These are phyloP conservation scores for Oreochromis aureus DNA, from an alignment of 2,113 vertebrate species.

Conservation along the genomic window DNA sequence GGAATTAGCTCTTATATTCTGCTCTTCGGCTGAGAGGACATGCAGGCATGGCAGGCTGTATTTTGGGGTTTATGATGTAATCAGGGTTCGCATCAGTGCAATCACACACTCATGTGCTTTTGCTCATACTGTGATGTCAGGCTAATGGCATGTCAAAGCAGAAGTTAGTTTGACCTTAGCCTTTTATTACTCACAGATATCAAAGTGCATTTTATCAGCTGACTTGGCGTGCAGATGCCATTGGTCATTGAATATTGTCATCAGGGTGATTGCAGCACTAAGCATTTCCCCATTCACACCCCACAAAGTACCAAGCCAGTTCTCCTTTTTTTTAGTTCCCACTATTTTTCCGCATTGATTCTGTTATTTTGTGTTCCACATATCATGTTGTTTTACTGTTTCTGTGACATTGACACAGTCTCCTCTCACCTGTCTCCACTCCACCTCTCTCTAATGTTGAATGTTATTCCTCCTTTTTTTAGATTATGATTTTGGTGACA, in stretches of 20 bases:
- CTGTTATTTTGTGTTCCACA: conserved; percentile 4
- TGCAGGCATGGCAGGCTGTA: not conserved
- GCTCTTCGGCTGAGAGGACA: not conserved
- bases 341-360: not conserved
- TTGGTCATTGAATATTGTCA: not conserved
- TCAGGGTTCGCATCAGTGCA: not conserved
- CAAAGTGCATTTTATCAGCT: conserved; percentile 11
- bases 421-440: conserved; percentile 2
- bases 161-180: not conserved
- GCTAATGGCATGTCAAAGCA: not conserved
- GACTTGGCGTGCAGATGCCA: not conserved
- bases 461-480: conserved; percentile 90
- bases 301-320: not conserved
- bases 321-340: conserved; percentile 19
- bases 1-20: not conserved
- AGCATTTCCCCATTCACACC: conserved; percentile 6
- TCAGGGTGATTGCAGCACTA: not conserved
- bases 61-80: not conserved
- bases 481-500: conserved; percentile 99
- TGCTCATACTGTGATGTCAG: not conserved
- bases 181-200: conserved; percentile 1
- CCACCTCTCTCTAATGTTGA: conserved; percentile 46
- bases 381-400: conserved; percentile 31
- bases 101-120: not conserved
- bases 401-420: conserved; percentile 18